phyloP scores from a whole-genome alignment of 2,797 vertebrate genomes.

The Hyperoplus immaculatus region DNA sequence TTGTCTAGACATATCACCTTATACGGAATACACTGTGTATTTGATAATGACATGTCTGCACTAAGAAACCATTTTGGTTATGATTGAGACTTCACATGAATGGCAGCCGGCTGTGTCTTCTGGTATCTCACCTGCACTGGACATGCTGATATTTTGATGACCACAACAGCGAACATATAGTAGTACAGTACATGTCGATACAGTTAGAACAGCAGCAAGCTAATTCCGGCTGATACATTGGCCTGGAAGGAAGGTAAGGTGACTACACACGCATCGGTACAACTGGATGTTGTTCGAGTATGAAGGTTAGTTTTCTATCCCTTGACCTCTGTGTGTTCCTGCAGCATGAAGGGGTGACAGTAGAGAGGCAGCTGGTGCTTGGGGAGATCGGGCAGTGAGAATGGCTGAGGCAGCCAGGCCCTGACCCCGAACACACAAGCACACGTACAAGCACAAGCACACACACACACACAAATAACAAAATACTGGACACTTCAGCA shows the following conservation, averaged over 20 bases:
- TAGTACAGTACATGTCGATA: neutral
- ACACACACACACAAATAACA: neutral
- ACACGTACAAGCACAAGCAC: neutral
- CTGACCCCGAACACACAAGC: slow-evolving; percentile 26
- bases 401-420: slow-evolving; percentile 60
- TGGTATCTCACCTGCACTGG: neutral
- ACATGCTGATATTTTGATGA: neutral
- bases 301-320: neutral
- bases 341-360: slow-evolving; percentile 35
- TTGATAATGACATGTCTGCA: too few species aligned
- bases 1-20: too few species aligned
- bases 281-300: neutral
- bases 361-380: slow-evolving; percentile 48
- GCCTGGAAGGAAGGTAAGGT: neutral
- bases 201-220: neutral
- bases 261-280: neutral
- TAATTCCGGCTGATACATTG: neutral
- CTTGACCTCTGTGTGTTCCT: slow-evolving; percentile 9
- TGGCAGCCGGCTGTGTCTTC: too few species aligned
- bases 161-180: neutral
- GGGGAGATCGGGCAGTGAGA: slow-evolving; percentile 45
- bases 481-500: slow-evolving; percentile 20
- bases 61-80: too few species aligned
- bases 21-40: too few species aligned
- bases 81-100: too few species aligned